Conservation (phyloP, 2,113 vertebrate genomes). For the Empidonax alnorum region DNA sequence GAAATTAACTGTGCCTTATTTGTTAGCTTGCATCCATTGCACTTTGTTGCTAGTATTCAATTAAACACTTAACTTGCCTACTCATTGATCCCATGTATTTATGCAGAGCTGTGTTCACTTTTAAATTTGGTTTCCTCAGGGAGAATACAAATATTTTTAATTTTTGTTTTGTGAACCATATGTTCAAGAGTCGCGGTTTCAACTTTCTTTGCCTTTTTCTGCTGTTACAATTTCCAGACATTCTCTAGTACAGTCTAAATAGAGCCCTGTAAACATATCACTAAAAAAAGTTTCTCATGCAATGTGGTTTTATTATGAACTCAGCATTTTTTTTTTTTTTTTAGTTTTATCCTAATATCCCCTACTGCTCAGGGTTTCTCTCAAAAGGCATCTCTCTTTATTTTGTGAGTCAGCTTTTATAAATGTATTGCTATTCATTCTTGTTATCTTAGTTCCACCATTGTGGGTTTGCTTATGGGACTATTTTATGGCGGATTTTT, state of each 20-base stretch:
- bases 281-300: background rate
- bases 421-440: background rate
- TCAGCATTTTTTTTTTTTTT: background rate
- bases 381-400: background rate
- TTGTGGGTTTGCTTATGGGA: background rate
- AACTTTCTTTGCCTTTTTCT: constrained; percentile 55
- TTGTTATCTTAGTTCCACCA: background rate
- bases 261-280: background rate
- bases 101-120: constrained; percentile 5
- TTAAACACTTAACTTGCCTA: constrained; percentile 19
- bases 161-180: constrained; percentile 52
- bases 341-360: background rate
- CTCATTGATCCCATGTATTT: constrained; percentile 6
- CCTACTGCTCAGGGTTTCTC: background rate
- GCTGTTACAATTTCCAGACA: background rate
- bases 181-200: background rate
- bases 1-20: background rate
- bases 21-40: background rate
- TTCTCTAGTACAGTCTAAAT: background rate
- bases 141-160: constrained; percentile 46
- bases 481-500: background rate
- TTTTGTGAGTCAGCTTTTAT: background rate
- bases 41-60: background rate
- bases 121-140: background rate
- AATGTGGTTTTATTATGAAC: background rate